Base-by-base conservation (phyloP, 2,797 vertebrate species). In the Ficedula albicollis region DNA sequence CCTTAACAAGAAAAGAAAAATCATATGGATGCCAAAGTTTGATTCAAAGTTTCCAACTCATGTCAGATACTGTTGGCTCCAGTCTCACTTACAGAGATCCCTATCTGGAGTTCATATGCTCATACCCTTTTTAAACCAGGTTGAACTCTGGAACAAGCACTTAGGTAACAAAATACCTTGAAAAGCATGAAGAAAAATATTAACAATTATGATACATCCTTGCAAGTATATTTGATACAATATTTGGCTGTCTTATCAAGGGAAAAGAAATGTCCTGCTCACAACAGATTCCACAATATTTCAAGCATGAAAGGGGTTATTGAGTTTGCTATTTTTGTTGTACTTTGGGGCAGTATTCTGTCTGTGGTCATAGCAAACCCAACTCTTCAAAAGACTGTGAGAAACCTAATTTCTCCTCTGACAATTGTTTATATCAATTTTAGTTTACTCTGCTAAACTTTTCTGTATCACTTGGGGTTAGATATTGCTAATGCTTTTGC, bases 341-440 rank as follows among this genome's bases (percentile, higher is more conserved):
- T 72, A 51, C 78, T 89, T 85, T 83, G 38, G 90, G 86, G 84
- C 60, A 93, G 56, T 74, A 84, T 93, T 72, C 56, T 90, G 36
- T 48, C 76, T 81, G 59, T 49, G 89, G 87, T 96, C 74, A 93
- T 55, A 90, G 54, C 66, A 97, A 95, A 95, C 36, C 54, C 51
- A 95, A 60, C 83, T 92, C 83, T 93, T 89, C 36, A 89, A 93
- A 96, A 97, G 95, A 75, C 83, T 96, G 84, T 79, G 86, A 94
- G 95, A 97, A 97, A 96, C 64, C 66, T 56, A 60, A 95, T 96
- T 96, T 86, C 83, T 32, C 62, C 48, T 48, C 64, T 86, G 87
- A 80, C 44, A 95, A 60, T 56, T 84, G 44, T 96, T 96, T 96
- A 89, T 92, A 89, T 92, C 84, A 60, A 84, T 94, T 97, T 95